Evolutionary conservation across 2,113 vertebrate genomes (phyloP).

Genomic region (Promerops cafer): DNA sequence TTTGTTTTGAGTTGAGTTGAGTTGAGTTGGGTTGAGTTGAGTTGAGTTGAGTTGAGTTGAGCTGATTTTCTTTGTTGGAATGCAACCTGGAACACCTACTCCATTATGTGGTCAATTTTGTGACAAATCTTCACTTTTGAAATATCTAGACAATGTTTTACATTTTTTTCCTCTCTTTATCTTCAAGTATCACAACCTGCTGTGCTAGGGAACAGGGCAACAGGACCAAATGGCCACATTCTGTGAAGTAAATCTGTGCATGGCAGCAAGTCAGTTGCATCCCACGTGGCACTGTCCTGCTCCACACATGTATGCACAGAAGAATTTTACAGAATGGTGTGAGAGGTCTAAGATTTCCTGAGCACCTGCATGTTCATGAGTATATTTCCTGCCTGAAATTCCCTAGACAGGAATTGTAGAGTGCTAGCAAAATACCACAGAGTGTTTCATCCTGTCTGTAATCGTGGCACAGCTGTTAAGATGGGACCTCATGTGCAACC

Average conservation of each 20-base stretch:
- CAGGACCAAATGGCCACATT: background rate
- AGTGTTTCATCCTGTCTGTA: background rate
- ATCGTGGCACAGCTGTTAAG: background rate
- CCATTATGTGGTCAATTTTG: background rate
- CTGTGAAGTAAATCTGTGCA: background rate
- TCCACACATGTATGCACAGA: background rate
- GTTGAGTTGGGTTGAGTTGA: too few species aligned
- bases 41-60: too few species aligned
- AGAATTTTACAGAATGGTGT: background rate
- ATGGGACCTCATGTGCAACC: accelerated
- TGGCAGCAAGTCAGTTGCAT: background rate
- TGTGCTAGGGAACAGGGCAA: background rate
- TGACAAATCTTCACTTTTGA: background rate
- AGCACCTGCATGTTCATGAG: background rate
- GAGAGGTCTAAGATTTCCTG: background rate
- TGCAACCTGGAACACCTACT: background rate
- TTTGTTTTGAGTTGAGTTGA: background rate
- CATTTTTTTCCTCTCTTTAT: background rate
- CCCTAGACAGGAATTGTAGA: background rate
- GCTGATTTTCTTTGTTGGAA: background rate
- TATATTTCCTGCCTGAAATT: background rate
- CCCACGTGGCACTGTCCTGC: accelerated
- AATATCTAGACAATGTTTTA: background rate
- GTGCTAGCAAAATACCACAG: background rate
- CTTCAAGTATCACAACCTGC: background rate